Conservation (phyloP, 1,140 invertebrate species). For the Physella acuta region DNA sequence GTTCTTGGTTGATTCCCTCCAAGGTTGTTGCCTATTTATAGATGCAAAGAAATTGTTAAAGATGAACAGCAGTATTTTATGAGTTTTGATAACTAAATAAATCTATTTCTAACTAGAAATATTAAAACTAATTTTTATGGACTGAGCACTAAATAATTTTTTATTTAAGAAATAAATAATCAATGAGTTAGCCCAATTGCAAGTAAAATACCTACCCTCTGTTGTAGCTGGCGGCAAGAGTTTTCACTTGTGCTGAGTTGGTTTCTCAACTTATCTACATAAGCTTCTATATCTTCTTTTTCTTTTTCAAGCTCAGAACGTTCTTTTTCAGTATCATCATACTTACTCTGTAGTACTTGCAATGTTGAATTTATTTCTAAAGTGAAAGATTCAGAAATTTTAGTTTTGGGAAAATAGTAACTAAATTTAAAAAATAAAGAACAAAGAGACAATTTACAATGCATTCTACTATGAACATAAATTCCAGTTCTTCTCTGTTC, state of each 20-base stretch:
- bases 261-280: slow-evolving; percentile 42
- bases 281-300: slow-evolving; percentile 42
- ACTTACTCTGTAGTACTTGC: slow-evolving; percentile 27
- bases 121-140: not conserved
- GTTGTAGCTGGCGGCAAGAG: slow-evolving; percentile 42
- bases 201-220: slow-evolving; percentile 44
- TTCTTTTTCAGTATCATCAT: slow-evolving; percentile 37
- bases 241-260: slow-evolving; percentile 40
- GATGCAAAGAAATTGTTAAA: no score
- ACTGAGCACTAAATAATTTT: not conserved
- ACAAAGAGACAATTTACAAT: no score
- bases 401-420: no score
- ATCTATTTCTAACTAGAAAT: not conserved
- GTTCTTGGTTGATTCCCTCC: slow-evolving; percentile 22
- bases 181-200: not conserved
- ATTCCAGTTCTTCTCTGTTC: no score
- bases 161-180: not conserved
- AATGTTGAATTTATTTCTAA: slow-evolving; percentile 39
- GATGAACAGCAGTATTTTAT: no score
- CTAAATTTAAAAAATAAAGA: no score
- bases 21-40: slow-evolving; percentile 9
- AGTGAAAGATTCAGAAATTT: no score
- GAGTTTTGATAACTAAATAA: not conserved
- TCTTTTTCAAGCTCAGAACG: slow-evolving; percentile 42
- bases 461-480: no score